phyloP scores from a whole-genome alignment of 1,140 invertebrate species.

The Rhysida immarginata region DNA sequence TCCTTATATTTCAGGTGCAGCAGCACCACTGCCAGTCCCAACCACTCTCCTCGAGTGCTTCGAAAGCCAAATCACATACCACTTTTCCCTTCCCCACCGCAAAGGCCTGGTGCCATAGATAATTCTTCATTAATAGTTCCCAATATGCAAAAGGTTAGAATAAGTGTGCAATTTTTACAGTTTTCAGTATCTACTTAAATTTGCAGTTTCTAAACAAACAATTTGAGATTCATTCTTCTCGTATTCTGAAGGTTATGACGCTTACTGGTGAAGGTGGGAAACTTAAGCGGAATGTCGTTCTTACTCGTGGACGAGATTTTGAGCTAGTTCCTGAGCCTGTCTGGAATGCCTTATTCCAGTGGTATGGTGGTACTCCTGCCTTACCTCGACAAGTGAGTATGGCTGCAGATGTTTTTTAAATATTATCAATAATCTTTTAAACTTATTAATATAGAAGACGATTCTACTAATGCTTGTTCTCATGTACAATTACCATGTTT shows the following conservation, averaged over 20 bases:
- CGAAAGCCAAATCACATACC: slow-evolving; percentile 17
- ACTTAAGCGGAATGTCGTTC: slow-evolving; percentile 47
- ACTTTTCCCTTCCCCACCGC: slow-evolving; percentile 7
- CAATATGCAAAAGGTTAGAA: slow-evolving; percentile 42
- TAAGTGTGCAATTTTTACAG: too few species aligned
- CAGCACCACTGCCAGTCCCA: slow-evolving; percentile 26
- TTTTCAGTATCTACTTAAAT: too few species aligned
- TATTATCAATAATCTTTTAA: background rate
- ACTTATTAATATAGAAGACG: background rate
- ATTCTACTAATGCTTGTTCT: too few species aligned
- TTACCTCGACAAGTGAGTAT: slow-evolving; percentile 60
- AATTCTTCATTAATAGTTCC: slow-evolving; percentile 49
- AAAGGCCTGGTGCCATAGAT: slow-evolving; percentile 55
- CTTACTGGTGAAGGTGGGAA: slow-evolving; percentile 75
- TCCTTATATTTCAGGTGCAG: background rate
- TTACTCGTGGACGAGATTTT: slow-evolving; percentile 59
- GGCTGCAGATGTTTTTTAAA: too few species aligned
- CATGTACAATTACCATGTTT: too few species aligned
- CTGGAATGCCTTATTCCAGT: slow-evolving; percentile 65
- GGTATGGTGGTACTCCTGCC: slow-evolving; percentile 68
- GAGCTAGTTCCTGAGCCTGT: slow-evolving; percentile 65
- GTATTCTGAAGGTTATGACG: slow-evolving; percentile 30
- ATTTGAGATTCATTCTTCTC: too few species aligned
- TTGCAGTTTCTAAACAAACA: too few species aligned
- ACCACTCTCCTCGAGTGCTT: slow-evolving; percentile 25